Conservation (phyloP, 2,888 invertebrate species). For the Sipunculus nudus region DNA sequence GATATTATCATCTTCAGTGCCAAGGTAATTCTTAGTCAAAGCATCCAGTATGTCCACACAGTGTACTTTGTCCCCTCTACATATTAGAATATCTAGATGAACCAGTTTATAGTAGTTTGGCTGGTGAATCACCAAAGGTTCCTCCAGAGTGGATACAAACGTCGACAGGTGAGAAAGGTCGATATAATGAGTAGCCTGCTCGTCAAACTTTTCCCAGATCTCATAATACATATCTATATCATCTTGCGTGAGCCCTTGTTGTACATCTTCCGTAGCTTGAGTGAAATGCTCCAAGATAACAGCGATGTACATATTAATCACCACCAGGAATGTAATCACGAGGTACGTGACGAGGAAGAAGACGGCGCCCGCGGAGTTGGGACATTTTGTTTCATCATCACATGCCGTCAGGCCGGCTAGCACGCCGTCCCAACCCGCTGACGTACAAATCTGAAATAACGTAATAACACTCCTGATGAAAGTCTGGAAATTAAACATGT, state of each 20-base stretch:
- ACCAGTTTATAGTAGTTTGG: constrained; percentile 99
- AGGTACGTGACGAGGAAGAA: constrained; percentile 93
- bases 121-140: constrained; percentile 93
- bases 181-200: constrained; percentile 96
- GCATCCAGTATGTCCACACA: constrained; percentile 98
- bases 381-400: no score
- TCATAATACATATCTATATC: constrained; percentile 99
- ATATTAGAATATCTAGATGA: constrained; percentile 98
- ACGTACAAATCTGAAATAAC: constrained; percentile 81
- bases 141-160: constrained; percentile 94
- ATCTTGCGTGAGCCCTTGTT: constrained; percentile 84
- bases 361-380: constrained; percentile 91
- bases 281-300: constrained; percentile 99
- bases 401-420: constrained; percentile 93
- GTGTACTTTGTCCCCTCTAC: constrained; percentile 94
- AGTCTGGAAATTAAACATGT: constrained; percentile 96
- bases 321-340: constrained; percentile 96
- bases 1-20: no score
- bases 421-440: constrained; percentile 89
- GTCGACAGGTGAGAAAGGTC: constrained; percentile 90
- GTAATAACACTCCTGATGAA: constrained; percentile 98
- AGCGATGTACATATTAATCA: constrained; percentile 99
- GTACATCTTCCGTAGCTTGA: constrained; percentile 95
- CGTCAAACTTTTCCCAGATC: constrained; percentile 98
- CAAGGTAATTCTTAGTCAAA: no score